phyloP scores from a whole-genome alignment of 1,140 invertebrate species.

The Drosophila lini region DNA sequence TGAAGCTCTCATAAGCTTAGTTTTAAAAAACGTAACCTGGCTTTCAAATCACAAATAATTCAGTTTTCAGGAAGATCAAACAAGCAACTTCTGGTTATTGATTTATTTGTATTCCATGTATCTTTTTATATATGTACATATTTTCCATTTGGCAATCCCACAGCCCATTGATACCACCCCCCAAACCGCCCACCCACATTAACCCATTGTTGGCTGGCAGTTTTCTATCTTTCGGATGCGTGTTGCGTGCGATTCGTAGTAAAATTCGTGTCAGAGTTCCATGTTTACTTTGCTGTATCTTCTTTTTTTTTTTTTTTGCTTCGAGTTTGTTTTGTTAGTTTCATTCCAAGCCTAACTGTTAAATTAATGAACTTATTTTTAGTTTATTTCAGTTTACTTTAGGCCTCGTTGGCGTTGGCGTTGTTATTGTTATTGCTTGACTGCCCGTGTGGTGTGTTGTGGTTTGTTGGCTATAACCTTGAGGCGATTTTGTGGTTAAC shows the following conservation, averaged over 20 bases:
- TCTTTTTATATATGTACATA: not conserved
- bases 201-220: constrained; percentile 20
- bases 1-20: not conserved
- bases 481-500: constrained; percentile 60
- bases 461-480: constrained; percentile 64
- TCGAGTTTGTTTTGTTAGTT: constrained; percentile 55
- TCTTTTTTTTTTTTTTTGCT: constrained; percentile 8
- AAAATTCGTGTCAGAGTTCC: constrained; percentile 53
- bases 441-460: constrained; percentile 34
- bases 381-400: constrained; percentile 52
- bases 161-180: not conserved
- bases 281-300: constrained; percentile 45
- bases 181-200: constrained; percentile 1
- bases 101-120: not conserved
- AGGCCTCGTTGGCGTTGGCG: constrained; percentile 29
- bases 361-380: constrained; percentile 63
- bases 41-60: not conserved
- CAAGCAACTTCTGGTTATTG: not conserved
- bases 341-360: constrained; percentile 62
- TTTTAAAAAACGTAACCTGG: not conserved
- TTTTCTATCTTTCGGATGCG: constrained; percentile 44
- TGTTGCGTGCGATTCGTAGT: constrained; percentile 48
- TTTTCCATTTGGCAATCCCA: constrained; percentile 7
- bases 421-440: constrained; percentile 33
- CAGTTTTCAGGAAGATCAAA: not conserved